These are phyloP conservation scores for Ophonus ardosiacus DNA, from an alignment of 2,888 invertebrate species.

Conservation along the genomic window DNA sequence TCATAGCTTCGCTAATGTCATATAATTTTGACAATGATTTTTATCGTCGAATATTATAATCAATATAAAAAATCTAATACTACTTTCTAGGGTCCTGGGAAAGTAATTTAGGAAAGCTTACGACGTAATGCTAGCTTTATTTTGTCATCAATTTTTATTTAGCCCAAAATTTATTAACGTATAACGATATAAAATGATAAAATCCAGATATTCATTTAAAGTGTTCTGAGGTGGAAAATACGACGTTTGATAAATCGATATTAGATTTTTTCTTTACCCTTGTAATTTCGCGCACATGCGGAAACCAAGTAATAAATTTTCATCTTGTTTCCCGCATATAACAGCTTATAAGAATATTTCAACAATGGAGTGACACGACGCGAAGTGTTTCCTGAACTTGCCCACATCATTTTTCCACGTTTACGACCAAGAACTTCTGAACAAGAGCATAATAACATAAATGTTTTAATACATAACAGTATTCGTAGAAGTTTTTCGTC, in stretches of 20 bases:
- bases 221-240: neutral
- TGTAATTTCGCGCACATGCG: constrained; percentile 23
- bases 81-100: neutral
- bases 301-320: constrained; percentile 30
- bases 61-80: neutral
- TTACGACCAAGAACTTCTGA: neutral
- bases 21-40: neutral
- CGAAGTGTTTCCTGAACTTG: constrained; percentile 19
- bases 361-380: constrained; percentile 19
- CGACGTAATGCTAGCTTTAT: neutral
- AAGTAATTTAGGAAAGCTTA: neutral
- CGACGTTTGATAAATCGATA: constrained; percentile 25
- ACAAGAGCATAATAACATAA: no score
- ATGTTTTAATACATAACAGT: no score
- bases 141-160: constrained; percentile 23
- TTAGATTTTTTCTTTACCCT: constrained; percentile 21
- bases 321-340: constrained; percentile 32
- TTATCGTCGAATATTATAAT: neutral
- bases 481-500: no score
- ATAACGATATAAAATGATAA: constrained; percentile 1
- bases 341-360: constrained; percentile 30
- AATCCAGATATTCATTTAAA: constrained; percentile 14
- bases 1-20: no score
- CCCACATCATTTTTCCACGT: constrained; percentile 27
- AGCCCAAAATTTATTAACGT: neutral